Base-by-base conservation (phyloP, 1,140 invertebrate genomes). In the Drosophila paulistorum region DNA sequence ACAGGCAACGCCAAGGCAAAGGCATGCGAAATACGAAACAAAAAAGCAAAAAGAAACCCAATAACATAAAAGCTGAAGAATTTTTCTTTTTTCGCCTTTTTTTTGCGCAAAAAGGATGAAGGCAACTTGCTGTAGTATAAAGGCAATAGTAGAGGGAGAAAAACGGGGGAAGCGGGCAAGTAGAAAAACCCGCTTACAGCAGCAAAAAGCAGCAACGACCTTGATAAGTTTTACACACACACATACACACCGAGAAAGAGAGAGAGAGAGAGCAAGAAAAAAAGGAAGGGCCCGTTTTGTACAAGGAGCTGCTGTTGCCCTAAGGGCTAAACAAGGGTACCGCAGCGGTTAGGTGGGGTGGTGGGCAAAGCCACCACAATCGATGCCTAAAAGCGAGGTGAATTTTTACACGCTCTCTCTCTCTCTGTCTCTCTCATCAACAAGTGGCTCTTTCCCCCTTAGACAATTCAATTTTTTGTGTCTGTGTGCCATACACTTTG, bases 41-140 rank as follows among this genome's bases (percentile, higher is more conserved):
- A 61, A 60, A 37, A 57, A 45, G 17, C 61, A 68, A 77, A 69
- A 70, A 83, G 79, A 87, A 87, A 87, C 83, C 84, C 83, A 89
- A 87, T 87, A 87, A 87, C 83, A 87, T 87, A 89, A 87, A 89
- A 87, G 83, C 83, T 68, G 77, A 89, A 87, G 83, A 87, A 87
- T 87, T 87, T 76, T 78, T 75, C 33, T 41, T 60, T 20, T 23
- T 23, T 60, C 17, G 4, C 33, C 13, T 60, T 37, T 20, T 23
- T 67, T 74, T 70, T 67, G 75, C 83, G 63, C 20, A 65, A 65
- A 83, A 89, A 87, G 83, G 83, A 87, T 87, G 83, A 77, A 76
- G 79, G 73, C 81, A 66, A 77, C 68, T 67, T 61, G 57, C 62
- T 58, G 65, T 60, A 69, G 45, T 51, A 20, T 23, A 65, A 45